A percentile compares a stretch with the other conserved stretches of the same genome.
These are phyloP conservation scores for Asarcornis scutulata DNA, from an alignment of 2,113 vertebrate species.

Conservation along the genomic window DNA sequence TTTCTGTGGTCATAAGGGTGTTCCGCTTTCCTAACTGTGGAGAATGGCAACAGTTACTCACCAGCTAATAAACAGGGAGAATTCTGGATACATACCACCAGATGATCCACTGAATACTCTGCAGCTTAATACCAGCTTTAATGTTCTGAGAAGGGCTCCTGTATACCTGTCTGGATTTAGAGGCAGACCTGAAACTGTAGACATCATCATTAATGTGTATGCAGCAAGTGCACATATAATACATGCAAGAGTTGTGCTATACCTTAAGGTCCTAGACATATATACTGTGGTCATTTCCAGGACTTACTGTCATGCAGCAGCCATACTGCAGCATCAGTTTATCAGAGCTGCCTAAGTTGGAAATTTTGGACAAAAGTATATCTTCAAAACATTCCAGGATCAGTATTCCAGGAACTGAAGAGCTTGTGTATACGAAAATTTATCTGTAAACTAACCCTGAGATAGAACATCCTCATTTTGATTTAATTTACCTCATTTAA, in stretches of 20 bases:
- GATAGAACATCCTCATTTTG: not conserved
- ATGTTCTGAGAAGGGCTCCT: not conserved
- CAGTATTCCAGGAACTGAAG: not conserved
- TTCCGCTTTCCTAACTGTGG: not conserved
- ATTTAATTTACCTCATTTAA: not conserved
- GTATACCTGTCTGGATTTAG: not conserved
- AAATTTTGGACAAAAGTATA: not conserved
- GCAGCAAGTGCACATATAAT: not conserved
- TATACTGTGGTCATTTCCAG: not conserved
- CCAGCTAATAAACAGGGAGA: not conserved
- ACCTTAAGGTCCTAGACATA: rapidly evolving
- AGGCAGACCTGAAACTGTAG: not conserved
- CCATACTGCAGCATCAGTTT: not conserved
- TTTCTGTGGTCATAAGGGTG: not conserved
- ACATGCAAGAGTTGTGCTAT: not conserved
- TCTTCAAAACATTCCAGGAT: not conserved
- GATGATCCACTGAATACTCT: not conserved
- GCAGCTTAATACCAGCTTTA: not conserved
- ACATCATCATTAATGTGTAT: not conserved
- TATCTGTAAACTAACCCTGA: not conserved
- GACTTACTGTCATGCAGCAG: not conserved
- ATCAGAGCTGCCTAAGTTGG: not conserved
- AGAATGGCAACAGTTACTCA: not conserved
- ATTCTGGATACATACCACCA: not conserved
- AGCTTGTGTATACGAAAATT: not conserved